Conservation (phyloP, 1,140 invertebrate genomes). For the Pogonognathellus flavescens region DNA sequence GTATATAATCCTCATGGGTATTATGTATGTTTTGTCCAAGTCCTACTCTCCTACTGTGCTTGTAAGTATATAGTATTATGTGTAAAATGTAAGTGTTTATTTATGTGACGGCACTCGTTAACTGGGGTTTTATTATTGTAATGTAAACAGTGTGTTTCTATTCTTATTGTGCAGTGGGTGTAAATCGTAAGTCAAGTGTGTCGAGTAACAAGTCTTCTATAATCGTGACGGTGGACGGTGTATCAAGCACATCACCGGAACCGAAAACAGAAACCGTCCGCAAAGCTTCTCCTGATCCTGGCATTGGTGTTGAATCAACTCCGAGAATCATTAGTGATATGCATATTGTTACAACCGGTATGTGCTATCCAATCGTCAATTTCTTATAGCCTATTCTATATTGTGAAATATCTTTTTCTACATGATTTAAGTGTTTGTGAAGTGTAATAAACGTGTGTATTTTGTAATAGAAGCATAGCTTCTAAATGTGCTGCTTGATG, state of each 20-base stretch:
- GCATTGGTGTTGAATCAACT: constrained; percentile 58
- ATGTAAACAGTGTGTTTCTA: constrained; percentile 33
- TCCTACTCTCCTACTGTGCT: neutral
- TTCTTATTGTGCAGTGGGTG: constrained; percentile 58
- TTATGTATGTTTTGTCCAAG: too few relatives aligned
- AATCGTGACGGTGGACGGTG: constrained; percentile 61
- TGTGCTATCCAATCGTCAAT: neutral
- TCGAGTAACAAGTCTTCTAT: constrained; percentile 56
- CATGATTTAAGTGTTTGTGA: too few relatives aligned
- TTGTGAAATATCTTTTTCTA: neutral
- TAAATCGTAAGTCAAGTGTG: constrained; percentile 51
- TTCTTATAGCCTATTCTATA: neutral
- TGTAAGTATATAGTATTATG: neutral
- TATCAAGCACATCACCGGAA: constrained; percentile 67
- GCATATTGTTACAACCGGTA: constrained; percentile 61
- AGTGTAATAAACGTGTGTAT: too few relatives aligned
- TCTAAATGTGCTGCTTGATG: too few relatives aligned
- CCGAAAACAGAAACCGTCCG: constrained; percentile 66
- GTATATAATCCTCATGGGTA: neutral
- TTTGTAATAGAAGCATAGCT: too few relatives aligned
- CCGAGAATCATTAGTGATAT: constrained; percentile 51
- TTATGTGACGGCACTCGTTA: constrained; percentile 28
- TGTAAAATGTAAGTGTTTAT: neutral
- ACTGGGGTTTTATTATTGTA: constrained; percentile 32
- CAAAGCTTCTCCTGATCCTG: constrained; percentile 65